These are phyloP conservation scores for Perca fluviatilis DNA, from an alignment of 2,113 vertebrate genomes.

Conservation along the genomic window DNA sequence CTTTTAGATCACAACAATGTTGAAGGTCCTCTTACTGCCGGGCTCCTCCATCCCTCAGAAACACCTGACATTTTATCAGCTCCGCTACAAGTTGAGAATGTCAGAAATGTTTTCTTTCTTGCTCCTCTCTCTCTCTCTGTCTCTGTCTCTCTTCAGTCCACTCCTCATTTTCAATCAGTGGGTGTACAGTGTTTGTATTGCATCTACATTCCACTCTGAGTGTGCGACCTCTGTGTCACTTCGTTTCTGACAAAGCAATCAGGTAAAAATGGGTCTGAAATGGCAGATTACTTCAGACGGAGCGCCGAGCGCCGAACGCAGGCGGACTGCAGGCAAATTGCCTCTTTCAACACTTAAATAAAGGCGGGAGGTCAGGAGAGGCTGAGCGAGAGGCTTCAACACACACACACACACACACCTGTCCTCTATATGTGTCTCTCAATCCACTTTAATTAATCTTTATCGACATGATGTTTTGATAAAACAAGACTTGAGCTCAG, in stretches of 20 bases:
- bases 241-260: conserved; percentile 72
- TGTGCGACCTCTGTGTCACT: conserved; percentile 60
- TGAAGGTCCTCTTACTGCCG: background rate
- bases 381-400: conserved; percentile 41
- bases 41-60: background rate
- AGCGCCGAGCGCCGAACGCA: conserved; percentile 27
- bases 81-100: conserved; percentile 20
- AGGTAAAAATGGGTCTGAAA: conserved; percentile 75
- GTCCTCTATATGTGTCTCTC: conserved; percentile 7
- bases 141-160: background rate
- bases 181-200: conserved; percentile 58
- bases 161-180: conserved; percentile 57
- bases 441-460: conserved; percentile 57
- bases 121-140: background rate
- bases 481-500: conserved; percentile 19
- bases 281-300: conserved; percentile 75
- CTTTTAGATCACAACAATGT: background rate
- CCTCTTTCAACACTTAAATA: conserved; percentile 76
- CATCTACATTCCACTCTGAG: conserved; percentile 51
- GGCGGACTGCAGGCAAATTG: conserved; percentile 71
- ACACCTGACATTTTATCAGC: conserved; percentile 27
- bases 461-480: conserved; percentile 53
- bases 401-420: conserved; percentile 20
- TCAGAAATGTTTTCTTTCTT: conserved; percentile 46
- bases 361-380: conserved; percentile 68